phyloP scores from a whole-genome alignment of 2,113 vertebrate species.

The Limanda limanda region DNA sequence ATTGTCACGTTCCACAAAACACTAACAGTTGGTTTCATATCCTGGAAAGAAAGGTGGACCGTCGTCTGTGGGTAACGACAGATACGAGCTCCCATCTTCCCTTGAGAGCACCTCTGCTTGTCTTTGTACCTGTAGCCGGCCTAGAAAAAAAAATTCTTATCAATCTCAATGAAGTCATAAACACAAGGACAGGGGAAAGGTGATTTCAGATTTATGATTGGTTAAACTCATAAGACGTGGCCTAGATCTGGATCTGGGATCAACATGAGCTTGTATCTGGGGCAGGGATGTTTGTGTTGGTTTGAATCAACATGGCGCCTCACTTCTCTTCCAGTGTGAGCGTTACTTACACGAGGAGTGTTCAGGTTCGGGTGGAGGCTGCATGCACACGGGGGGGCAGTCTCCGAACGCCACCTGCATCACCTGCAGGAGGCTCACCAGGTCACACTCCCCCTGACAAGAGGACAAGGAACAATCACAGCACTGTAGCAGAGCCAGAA shows the following conservation, averaged over 20 bases:
- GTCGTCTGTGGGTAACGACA: constrained; percentile 63
- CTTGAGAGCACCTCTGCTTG: constrained; percentile 16
- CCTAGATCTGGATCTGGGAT: constrained; percentile 1
- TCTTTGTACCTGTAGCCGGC: constrained; percentile 49
- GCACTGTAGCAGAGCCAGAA: not conserved
- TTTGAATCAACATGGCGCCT: not conserved
- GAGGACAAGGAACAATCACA: not conserved
- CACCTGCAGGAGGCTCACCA: constrained; percentile 90
- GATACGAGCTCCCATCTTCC: constrained; percentile 39
- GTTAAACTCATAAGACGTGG: not conserved
- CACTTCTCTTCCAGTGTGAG: not conserved
- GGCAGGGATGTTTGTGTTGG: not conserved
- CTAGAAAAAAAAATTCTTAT: constrained; percentile 20
- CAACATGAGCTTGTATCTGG: not conserved
- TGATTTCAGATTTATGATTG: not conserved
- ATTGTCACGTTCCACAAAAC: not conserved
- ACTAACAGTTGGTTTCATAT: constrained; percentile 79
- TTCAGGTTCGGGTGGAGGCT: constrained; percentile 49
- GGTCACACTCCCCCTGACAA: constrained; percentile 87
- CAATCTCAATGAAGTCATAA: constrained; percentile 8
- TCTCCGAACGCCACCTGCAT: constrained; percentile 91
- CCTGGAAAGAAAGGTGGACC: constrained; percentile 35
- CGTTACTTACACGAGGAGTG: constrained; percentile 60
- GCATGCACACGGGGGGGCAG: constrained; percentile 87
- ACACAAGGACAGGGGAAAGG: not conserved